A percentile compares a stretch with the other conserved stretches of the same genome.
Conservation (phyloP, 1,140 invertebrate genomes). For the Pissodes strobi region DNA sequence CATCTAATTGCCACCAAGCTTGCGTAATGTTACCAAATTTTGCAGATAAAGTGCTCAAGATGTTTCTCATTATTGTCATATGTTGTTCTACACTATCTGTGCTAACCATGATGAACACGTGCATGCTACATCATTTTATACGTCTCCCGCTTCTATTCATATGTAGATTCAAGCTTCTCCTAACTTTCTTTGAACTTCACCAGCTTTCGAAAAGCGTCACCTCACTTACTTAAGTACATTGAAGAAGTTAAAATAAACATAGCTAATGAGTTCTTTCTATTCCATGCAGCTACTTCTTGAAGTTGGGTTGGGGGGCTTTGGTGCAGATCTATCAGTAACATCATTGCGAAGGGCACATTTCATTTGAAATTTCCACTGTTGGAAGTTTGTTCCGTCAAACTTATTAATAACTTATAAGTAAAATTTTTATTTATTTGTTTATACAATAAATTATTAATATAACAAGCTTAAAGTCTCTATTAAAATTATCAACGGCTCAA, state of each 20-base stretch:
- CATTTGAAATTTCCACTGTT: slow-evolving; percentile 51
- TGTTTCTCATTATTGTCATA: slow-evolving; percentile 53
- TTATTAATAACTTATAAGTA: too few relatives aligned
- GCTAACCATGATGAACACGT: too few relatives aligned
- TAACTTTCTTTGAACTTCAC: too few relatives aligned
- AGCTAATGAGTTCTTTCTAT: slow-evolving; percentile 43
- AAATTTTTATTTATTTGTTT: too few relatives aligned
- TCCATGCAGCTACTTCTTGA: slow-evolving; percentile 35
- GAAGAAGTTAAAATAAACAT: slow-evolving; percentile 50
- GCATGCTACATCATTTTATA: too few relatives aligned
- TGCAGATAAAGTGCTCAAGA: slow-evolving; percentile 38
- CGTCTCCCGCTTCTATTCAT: too few relatives aligned
- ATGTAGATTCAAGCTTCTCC: too few relatives aligned
- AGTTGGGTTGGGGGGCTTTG: not conserved
- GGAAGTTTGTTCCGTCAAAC: slow-evolving; percentile 49
- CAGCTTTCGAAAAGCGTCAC: slow-evolving; percentile 50
- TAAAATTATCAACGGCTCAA: too few relatives aligned
- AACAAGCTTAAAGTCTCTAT: too few relatives aligned
- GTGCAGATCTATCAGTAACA: not conserved
- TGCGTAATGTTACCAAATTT: slow-evolving; percentile 52
- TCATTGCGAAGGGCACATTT: slow-evolving; percentile 45
- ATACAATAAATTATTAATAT: too few relatives aligned
- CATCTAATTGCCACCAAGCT: slow-evolving; percentile 53
- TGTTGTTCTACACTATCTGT: too few relatives aligned
- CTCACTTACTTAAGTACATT: slow-evolving; percentile 49